Base-by-base conservation (phyloP, 2,797 vertebrate species). In the Rhabdomys pumilio region DNA sequence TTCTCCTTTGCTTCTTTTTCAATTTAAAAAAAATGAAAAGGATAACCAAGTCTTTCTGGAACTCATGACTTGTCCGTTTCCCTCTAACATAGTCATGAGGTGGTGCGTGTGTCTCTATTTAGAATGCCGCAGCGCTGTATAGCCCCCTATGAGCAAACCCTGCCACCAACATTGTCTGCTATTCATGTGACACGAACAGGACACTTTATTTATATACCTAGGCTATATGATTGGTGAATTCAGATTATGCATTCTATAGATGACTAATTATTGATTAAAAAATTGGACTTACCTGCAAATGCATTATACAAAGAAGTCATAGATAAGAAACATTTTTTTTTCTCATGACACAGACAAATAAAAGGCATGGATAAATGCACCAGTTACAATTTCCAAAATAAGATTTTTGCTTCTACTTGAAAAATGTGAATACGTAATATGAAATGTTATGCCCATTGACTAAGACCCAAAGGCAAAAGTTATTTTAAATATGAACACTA, bases 241-340 rank as follows among this genome's bases (percentile, higher is more conserved):
- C 83, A 87, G 73, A 87, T 13, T 69, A 85, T 41, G 47, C 41
- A 73, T 79, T 84, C 80, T 61, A 94, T 38, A 90, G 73, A 85
- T 59, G 73, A 34, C 38, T 53, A 65, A 44, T 67, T 92, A 55
- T 50, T 91, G 57, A 87, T 83, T 86, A 87, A 93, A 83, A 89
- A 57, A 82, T 81, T 81, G 87, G 63, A 95, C 97, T 98, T 97
- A 98, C 97, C 97, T 98, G 91, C 83, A 55, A 90, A 94, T 95
- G 90, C 83, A 92, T 38, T 89, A 72, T 83, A 82, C 57, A 89
- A 93, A 61, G 53, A 94, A 89, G 57, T 80, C 47, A 75, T 19
- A 81, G 5, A 55, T 59, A 92, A 91, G 57, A 47, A 73, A 69
- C 20, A 38, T 38, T 38, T 90, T 96, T 89, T 93, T 93, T 96